These are phyloP conservation scores for Buathra laborator DNA, from an alignment of 2,888 invertebrate genomes.

Conservation along the genomic window DNA sequence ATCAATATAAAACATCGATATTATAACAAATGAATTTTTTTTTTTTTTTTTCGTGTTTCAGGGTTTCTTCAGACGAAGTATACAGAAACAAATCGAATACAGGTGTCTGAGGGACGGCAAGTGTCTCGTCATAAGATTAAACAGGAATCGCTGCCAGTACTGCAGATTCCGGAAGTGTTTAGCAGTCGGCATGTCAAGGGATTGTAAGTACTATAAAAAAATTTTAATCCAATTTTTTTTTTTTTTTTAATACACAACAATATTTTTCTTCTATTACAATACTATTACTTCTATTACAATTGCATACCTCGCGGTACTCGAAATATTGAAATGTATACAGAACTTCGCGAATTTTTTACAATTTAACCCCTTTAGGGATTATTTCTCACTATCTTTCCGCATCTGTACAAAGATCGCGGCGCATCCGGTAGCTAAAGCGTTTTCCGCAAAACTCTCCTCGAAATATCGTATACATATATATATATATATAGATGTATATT, in stretches of 20 bases:
- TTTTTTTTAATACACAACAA: not conserved
- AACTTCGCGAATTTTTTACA: not conserved
- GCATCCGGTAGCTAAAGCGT: slow-evolving; percentile 8
- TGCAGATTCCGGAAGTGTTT: slow-evolving; percentile 99
- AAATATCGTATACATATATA: not conserved
- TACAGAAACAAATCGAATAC: slow-evolving; percentile 98
- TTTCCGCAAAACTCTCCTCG: slow-evolving; percentile 10
- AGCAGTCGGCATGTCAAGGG: slow-evolving; percentile 98
- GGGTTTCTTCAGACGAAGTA: slow-evolving; percentile 98
- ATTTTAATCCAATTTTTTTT: not conserved
- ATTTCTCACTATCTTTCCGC: not conserved
- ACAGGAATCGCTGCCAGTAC: slow-evolving; percentile 97
- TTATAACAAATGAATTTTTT: not conserved
- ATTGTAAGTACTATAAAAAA: slow-evolving; percentile 91
- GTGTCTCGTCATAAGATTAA: slow-evolving; percentile 96
- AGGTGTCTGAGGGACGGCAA: slow-evolving; percentile 97
- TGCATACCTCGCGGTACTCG: not conserved
- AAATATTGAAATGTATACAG: not conserved
- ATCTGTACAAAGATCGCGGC: not conserved
- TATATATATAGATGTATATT: slow-evolving; percentile 8
- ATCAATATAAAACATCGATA: not conserved
- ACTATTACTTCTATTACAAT: not conserved
- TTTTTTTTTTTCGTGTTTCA: slow-evolving; percentile 84
- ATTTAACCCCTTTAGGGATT: not conserved
- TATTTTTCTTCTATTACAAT: not conserved